These are phyloP conservation scores for Malurus alboscapulatus DNA, from an alignment of 2,113 vertebrate species.

Conservation along the genomic window DNA sequence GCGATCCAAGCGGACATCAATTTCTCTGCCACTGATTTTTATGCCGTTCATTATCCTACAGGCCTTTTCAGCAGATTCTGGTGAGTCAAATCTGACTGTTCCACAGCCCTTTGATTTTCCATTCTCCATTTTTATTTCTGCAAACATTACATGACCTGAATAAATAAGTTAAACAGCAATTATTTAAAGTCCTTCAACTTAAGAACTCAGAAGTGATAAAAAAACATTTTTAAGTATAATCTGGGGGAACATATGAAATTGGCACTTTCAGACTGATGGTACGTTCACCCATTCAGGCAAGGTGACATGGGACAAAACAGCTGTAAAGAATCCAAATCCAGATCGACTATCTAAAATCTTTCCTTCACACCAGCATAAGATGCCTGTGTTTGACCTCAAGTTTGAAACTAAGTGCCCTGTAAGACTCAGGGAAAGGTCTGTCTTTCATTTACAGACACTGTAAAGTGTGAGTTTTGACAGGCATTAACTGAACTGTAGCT, in stretches of 20 bases:
- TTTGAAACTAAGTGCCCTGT: background rate
- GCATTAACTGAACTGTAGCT: background rate
- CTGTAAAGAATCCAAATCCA: background rate
- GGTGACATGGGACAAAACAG: background rate
- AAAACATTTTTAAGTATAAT: background rate
- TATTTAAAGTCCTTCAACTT: constrained; percentile 36
- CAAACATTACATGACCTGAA: constrained; percentile 96
- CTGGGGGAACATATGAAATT: background rate
- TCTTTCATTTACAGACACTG: background rate
- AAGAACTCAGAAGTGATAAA: constrained; percentile 9
- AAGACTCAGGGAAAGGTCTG: background rate
- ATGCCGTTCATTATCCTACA: constrained; percentile 98
- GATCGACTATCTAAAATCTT: background rate
- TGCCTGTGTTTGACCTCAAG: background rate
- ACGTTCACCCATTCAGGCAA: background rate
- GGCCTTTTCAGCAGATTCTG: constrained; percentile 95
- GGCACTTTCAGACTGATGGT: background rate
- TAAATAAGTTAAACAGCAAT: constrained; percentile 61
- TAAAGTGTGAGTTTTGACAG: background rate
- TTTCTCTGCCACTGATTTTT: constrained; percentile 97
- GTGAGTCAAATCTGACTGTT: constrained; percentile 92
- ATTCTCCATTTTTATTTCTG: constrained; percentile 99
- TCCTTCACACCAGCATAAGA: background rate
- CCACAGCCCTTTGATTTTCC: constrained; percentile 98
- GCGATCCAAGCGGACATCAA: constrained; percentile 95